phyloP scores from a whole-genome alignment of 2,888 invertebrate genomes.

The Hydropsyche betteni region DNA sequence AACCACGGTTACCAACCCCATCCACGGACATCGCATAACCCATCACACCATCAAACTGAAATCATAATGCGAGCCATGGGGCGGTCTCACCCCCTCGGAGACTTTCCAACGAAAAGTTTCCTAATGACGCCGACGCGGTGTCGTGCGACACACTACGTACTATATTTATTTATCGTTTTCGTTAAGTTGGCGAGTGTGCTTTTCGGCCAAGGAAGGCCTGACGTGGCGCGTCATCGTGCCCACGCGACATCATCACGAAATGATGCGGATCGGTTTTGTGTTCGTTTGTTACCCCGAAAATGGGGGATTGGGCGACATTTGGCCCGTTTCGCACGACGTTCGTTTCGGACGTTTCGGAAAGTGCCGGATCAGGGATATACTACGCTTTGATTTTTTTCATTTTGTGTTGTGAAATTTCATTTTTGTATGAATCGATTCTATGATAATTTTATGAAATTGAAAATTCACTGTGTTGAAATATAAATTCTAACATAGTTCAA shows the following conservation, averaged over 20 bases:
- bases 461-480: not conserved
- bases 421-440: not conserved
- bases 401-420: not conserved
- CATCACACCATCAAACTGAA: too few species aligned
- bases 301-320: constrained; percentile 4
- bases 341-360: not conserved
- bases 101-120: too few species aligned
- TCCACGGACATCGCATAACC: too few species aligned
- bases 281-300: not conserved
- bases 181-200: not conserved
- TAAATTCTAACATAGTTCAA: too few species aligned
- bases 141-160: constrained; percentile 23
- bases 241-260: constrained; percentile 41
- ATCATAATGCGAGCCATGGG: too few species aligned
- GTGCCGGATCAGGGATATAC: not conserved
- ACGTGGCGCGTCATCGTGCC: constrained; percentile 1
- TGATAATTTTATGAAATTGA: not conserved
- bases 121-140: not conserved
- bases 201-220: constrained; percentile 1
- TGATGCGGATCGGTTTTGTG: constrained; percentile 14
- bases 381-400: not conserved
- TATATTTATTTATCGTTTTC: too few species aligned
- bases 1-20: too few species aligned
- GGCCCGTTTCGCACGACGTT: constrained; percentile 19
- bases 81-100: too few species aligned